Base-by-base conservation (phyloP, 2,888 invertebrate species). In the Heliconius sara region DNA sequence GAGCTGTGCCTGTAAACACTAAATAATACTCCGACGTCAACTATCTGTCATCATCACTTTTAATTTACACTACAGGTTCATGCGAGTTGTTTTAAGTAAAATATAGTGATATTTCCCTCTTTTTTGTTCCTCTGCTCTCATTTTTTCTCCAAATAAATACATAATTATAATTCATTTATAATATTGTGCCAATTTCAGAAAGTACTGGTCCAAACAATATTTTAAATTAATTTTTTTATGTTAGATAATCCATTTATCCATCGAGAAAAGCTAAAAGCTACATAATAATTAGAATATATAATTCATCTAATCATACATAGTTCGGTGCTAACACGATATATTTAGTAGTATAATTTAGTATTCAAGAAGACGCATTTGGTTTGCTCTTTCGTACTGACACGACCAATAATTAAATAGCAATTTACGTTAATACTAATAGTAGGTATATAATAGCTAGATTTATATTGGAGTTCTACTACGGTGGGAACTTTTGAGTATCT, bases 1-100 rank as follows among this genome's bases (percentile, higher is more conserved):
- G 85, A 73, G 81, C 80, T 75, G 79, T 67, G 75, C 82, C 81
- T 83, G 72, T 82, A 81, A 88, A 89, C 88, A 89, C 89, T 87
- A 89, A 91, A 91, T 90, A 91, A 88, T 88, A 90, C 90, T 89
- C 87, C 85, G 88, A 82, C 91, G 85, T 90, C 88, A 89, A 91
- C 90, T 89, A 89, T 90, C 91, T 92, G 91, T 91, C 91, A 91
- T 93, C 92, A 91, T 91, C 89, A 87, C 82, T 76, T 71, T 34
- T 22, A 43, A 39, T 80, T 92, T 78, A 92, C 90, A 92, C 92
- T 87, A 88, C 43, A 43, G 25, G 43, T 70, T 43, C 25, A 43
- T n/a, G 68, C 7, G n/a, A 27, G 9, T 70, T 43, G 43, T 70
- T 70, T 39, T 25, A 70, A n/a, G 13, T 13, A 70, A n/a, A 22